phyloP scores from a whole-genome alignment of 2,888 invertebrate genomes.

The Elmis aenea region DNA sequence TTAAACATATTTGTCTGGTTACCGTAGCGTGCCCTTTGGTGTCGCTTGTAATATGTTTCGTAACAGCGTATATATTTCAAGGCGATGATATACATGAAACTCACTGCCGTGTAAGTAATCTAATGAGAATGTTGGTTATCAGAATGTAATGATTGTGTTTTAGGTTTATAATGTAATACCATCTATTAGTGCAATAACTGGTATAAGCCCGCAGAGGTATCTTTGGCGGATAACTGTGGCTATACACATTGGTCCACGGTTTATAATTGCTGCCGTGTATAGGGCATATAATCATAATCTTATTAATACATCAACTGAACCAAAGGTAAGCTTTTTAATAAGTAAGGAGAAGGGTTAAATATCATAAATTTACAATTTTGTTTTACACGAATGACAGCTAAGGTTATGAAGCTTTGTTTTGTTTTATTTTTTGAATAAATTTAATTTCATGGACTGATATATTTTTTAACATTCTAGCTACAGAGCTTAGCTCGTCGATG shows the following conservation, averaged over 20 bases:
- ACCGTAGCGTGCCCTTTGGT: constrained; percentile 82
- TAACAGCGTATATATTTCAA: constrained; percentile 86
- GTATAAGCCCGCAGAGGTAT: constrained; percentile 87
- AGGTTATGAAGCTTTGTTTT: too few species aligned
- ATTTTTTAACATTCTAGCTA: constrained; percentile 42
- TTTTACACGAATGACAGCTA: too few species aligned
- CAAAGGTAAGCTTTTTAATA: constrained; percentile 48
- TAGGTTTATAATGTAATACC: constrained; percentile 93
- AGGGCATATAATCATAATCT: constrained; percentile 73
- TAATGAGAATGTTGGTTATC: neutral
- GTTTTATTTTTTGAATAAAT: too few species aligned
- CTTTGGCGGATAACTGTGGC: constrained; percentile 90
- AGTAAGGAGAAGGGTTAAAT: too few species aligned
- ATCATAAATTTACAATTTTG: too few species aligned
- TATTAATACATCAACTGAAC: constrained; percentile 55
- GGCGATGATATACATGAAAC: constrained; percentile 93
- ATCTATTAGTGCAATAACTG: constrained; percentile 93
- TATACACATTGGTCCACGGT: constrained; percentile 84
- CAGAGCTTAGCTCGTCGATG: constrained; percentile 55
- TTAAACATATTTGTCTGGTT: constrained; percentile 74
- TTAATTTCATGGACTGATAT: neutral
- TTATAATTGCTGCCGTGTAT: constrained; percentile 83
- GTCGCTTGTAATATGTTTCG: constrained; percentile 80
- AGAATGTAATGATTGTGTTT: constrained; percentile 6
- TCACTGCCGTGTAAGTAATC: constrained; percentile 78